Base-by-base conservation (phyloP, 2,888 invertebrate species). In the Tribolium freemani region DNA sequence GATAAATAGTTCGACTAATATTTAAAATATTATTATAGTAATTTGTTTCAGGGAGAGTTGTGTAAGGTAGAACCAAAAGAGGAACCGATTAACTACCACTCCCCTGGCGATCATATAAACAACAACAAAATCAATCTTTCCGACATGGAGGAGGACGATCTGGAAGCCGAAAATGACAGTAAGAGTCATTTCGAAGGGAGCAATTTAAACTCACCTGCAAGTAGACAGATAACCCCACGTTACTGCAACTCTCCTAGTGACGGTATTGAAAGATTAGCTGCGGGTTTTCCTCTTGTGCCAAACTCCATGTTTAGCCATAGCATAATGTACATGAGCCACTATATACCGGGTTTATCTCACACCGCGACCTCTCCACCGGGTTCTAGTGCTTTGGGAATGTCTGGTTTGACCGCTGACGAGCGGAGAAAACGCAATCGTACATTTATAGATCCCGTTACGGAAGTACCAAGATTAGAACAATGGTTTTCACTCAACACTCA, bases 401-500 rank as follows among this genome's bases (percentile, higher is more conserved):
- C 89, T 30, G 90, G 90, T 75, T 88, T 93, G 46, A 88, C 91
- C 11, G 92, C 91, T n/a, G 96, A 96, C 81, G 96, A 97, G 84
- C 90, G 96, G 44, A 92, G 97, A 76, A 97, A 98, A 86, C 92
- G 99, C 50, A 99, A 98, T 86, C 92, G 99, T 78, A 98, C 99
- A 48, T 99, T 99, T 88, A 99, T 99, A 83, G 99, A 99, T 88
- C 99, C 99, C 0, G 96, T 99, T 16, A 97, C 98, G 10, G 99
- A 99, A 88, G 97, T 99, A 69, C 96, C 96, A 13, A 92, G 96
- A 75, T 88, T 96, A 76, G 96, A 96, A 85, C 95, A 96, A 84
- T 98, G 98, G 98, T 99, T 98, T 87, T 93, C 94, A 30, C 93
- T 97, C 88, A 99, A 99, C 87, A 99, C 99, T 38, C 99, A 99